These are phyloP conservation scores for Helleia helle DNA, from an alignment of 2,888 invertebrate genomes.

Conservation along the genomic window DNA sequence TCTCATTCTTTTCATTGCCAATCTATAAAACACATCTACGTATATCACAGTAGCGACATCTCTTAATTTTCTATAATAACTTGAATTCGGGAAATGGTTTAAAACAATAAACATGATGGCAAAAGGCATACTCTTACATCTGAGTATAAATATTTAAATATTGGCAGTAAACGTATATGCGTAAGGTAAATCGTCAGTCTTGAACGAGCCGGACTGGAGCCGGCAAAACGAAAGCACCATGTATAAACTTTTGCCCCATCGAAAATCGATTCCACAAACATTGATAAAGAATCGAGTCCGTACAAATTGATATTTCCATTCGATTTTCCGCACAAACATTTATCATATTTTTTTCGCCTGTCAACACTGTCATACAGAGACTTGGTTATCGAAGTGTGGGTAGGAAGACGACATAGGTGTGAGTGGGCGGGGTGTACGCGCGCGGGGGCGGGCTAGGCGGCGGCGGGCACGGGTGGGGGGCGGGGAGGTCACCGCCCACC, in stretches of 20 bases:
- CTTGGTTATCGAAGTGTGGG: slow-evolving; percentile 1
- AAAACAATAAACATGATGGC: neutral
- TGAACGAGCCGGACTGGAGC: too few species aligned
- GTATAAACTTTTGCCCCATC: neutral
- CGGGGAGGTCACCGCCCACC: slow-evolving; percentile 40
- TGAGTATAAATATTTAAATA: slow-evolving; percentile 5
- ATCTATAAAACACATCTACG: too few species aligned
- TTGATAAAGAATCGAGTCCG: neutral
- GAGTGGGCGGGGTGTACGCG: slow-evolving; percentile 7
- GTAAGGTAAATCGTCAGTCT: slow-evolving; percentile 51
- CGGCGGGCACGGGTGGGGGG: slow-evolving; percentile 21
- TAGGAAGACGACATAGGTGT: slow-evolving; percentile 5
- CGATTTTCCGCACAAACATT: neutral
- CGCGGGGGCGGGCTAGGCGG: slow-evolving; percentile 27
- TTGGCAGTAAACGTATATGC: slow-evolving; percentile 17
- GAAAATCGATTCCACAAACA: slow-evolving; percentile 22
- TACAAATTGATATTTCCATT: neutral
- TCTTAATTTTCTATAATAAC: too few species aligned
- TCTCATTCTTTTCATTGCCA: too few species aligned
- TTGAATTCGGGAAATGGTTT: too few species aligned
- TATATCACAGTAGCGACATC: too few species aligned
- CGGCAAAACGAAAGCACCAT: slow-evolving; percentile 21
- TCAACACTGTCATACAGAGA: neutral
- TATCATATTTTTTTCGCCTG: neutral
- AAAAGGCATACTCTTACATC: slow-evolving; percentile 1